Evolutionary conservation across 2,888 invertebrate species (phyloP).

Genomic region (Geotrupes spiniger): DNA sequence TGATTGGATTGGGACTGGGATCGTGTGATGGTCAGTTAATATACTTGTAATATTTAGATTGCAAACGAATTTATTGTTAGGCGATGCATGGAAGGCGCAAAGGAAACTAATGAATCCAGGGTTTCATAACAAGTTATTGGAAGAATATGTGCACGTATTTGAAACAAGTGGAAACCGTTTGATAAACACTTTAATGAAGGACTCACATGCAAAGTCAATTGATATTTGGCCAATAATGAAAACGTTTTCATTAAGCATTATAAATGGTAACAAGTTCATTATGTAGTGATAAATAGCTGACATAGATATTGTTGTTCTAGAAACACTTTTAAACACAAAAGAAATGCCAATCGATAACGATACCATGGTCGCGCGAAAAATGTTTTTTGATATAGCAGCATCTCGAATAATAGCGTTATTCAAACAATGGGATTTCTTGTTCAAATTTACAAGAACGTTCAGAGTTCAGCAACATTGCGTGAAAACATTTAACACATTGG

Average conservation of each 20-base stretch:
- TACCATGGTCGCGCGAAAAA: conserved; percentile 21
- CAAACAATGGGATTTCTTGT: conserved; percentile 25
- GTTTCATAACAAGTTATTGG: conserved; percentile 50
- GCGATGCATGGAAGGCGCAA: conserved; percentile 47
- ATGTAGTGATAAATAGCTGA: no score
- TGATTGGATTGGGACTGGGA: no score
- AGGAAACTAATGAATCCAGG: conserved; percentile 50
- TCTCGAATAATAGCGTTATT: conserved; percentile 25
- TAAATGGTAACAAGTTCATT: no score
- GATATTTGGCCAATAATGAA: conserved; percentile 47
- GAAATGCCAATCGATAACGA: conserved; percentile 17
- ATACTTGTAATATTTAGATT: conserved; percentile 1
- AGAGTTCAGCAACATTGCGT: conserved; percentile 20
- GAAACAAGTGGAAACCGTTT: conserved; percentile 50
- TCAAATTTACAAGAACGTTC: conserved; percentile 24
- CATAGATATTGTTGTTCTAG: conserved; percentile 17
- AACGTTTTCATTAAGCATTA: no score
- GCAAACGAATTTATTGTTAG: conserved; percentile 33
- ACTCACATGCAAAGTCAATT: conserved; percentile 20
- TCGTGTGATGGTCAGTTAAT: no score
- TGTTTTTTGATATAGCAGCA: conserved; percentile 25
- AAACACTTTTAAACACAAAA: conserved; percentile 24
- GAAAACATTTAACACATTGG: conserved; percentile 23
- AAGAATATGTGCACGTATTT: conserved; percentile 46
- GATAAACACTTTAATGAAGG: no score